Evolutionary conservation across 2,797 vertebrate species (phyloP).

Genomic region (Takifugu rubripes): DNA sequence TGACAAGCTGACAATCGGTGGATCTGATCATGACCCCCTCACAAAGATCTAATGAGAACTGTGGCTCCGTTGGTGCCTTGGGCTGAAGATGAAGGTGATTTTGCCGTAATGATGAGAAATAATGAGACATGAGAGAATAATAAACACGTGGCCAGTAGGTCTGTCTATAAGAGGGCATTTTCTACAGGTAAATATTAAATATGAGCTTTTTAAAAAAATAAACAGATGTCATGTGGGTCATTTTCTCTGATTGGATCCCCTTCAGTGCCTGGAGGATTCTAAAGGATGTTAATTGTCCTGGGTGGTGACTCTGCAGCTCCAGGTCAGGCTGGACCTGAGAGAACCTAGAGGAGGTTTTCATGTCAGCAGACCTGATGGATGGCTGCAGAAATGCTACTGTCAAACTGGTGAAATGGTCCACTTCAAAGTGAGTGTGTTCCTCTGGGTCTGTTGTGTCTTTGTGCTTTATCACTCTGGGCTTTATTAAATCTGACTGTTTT

Average conservation of each 20-base stretch:
- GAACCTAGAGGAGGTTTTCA: background rate
- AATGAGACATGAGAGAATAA: conserved; percentile 2
- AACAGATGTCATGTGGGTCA: too few species aligned
- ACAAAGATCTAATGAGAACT: conserved; percentile 45
- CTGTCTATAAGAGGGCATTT: background rate
- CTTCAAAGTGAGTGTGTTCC: too few species aligned
- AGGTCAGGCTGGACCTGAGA: conserved; percentile 1
- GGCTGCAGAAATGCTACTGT: too few species aligned
- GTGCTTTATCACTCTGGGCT: too few species aligned
- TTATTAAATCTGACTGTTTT: too few species aligned
- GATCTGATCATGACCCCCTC: conserved; percentile 33
- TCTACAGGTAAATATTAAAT: background rate
- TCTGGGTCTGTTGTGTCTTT: too few species aligned
- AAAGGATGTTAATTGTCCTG: background rate
- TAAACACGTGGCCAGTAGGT: conserved; percentile 15
- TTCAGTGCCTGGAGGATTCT: background rate
- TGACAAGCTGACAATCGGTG: conserved; percentile 31
- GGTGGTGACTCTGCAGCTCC: background rate
- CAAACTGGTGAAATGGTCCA: too few species aligned
- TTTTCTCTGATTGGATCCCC: too few species aligned
- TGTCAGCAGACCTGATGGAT: too few species aligned
- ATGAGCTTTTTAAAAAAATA: too few species aligned
- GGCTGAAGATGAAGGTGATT: background rate
- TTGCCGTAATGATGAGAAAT: too few species aligned
- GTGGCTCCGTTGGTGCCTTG: conserved; percentile 7